Evolutionary conservation across 2,888 invertebrate species (phyloP), one percentile per base, ranked within the genome.

Genomic region (Junonia oenone): DNA sequence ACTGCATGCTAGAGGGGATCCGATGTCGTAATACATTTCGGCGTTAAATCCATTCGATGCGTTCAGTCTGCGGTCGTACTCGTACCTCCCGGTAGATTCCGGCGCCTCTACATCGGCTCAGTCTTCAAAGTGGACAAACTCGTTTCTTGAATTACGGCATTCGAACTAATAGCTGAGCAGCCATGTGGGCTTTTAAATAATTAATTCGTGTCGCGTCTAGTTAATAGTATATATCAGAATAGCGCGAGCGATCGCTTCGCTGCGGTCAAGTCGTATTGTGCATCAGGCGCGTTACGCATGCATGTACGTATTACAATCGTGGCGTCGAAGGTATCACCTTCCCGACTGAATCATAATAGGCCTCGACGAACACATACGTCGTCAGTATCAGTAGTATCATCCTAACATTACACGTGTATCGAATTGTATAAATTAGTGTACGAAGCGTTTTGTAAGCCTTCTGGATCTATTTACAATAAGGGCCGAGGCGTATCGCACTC

Each of bases 381-480:
- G 15, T 35, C 43, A 46, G 47, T 35, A 76, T 57, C 45, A 47
- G 47, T 37, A 76, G 55, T 60, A 75, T 73, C 71, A 68, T 65
- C 65, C 65, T 73, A 73, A 76, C 71, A 75, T 76, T 79, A 81
- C 70, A 76, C 73, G 71, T 76, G 81, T 82, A 76, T 80, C 72
- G 71, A 79, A 83, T 79, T 79, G 78, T 80, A 76, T 75, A 82
- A 83, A 26, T 43, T 43, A 78, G 85, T 87, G 83, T 83, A 68
- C 68, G 68, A 83, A 85, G 87, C 84, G 72, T 76, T 76, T 73
- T 68, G 66, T 63, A 81, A 86, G 84, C 84, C 71, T 73, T 73
- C 72, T 77, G 68, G 71, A 71, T 75, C 65, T 82, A 86, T 87
- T 77, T 86, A 86, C 84, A 86, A 71, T 64, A 67, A 71, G 68